phyloP scores from a whole-genome alignment of 2,797 vertebrate species.

The Odontamblyopus lacepedii region DNA sequence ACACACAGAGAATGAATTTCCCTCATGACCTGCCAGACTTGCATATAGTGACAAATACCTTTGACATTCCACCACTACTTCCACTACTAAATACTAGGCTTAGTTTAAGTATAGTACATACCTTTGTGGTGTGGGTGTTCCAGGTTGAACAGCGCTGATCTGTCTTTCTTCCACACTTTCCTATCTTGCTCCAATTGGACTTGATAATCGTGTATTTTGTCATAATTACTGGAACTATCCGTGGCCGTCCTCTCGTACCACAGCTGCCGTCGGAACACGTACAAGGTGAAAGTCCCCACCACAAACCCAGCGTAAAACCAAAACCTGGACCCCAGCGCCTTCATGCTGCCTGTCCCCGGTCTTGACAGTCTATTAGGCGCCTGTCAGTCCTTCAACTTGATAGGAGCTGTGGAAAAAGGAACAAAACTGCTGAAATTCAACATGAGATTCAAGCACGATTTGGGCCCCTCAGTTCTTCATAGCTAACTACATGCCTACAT shows the following conservation, averaged over 20 bases:
- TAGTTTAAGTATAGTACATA: conserved; percentile 27
- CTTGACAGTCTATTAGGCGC: conserved; percentile 21
- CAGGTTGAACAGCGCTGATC: conserved; percentile 78
- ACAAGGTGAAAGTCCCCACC: conserved; percentile 74
- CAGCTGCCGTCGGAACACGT: conserved; percentile 72
- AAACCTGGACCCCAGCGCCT: conserved; percentile 59
- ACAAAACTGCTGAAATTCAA: background rate
- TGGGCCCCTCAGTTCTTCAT: background rate
- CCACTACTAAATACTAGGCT: background rate
- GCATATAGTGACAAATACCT: too few species aligned
- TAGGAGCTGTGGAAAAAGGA: conserved; percentile 21
- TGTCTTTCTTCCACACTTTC: conserved; percentile 77
- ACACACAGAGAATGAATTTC: too few species aligned
- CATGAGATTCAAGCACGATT: background rate
- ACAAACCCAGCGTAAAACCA: conserved; percentile 79
- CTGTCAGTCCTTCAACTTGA: conserved; percentile 35
- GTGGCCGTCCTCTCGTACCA: conserved; percentile 49
- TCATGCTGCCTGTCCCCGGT: conserved; percentile 58
- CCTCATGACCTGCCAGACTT: too few species aligned
- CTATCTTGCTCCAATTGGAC: conserved; percentile 39
- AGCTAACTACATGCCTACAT: background rate
- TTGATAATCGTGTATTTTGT: conserved; percentile 10
- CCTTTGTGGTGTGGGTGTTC: conserved; percentile 79
- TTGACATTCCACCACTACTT: too few species aligned
- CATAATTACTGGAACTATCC: background rate